Conservation (phyloP, 2,888 invertebrate species). For the Byasa hedistus region DNA sequence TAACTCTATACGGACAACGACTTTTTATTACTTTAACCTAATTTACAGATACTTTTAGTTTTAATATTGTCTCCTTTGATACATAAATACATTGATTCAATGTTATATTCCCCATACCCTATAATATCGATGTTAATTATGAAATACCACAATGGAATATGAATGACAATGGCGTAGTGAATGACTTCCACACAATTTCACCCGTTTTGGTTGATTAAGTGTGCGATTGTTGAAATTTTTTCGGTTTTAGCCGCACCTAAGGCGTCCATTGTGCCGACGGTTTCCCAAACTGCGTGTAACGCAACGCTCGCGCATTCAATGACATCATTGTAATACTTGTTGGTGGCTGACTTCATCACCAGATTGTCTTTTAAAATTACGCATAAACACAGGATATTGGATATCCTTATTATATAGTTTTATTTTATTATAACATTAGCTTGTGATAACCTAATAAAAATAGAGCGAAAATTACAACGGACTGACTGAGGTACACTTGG, state of each 20-base stretch:
- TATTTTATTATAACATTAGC: too few relatives aligned
- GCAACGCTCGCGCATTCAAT: conserved; percentile 31
- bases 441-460: too few relatives aligned
- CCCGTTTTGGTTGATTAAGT: conserved; percentile 55
- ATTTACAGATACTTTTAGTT: too few relatives aligned
- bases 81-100: background rate
- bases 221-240: conserved; percentile 52
- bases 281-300: conserved; percentile 42
- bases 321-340: conserved; percentile 9
- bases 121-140: conserved; percentile 32
- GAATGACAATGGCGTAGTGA: conserved; percentile 42
- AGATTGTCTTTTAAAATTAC: background rate
- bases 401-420: background rate
- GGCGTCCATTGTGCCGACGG: conserved; percentile 45
- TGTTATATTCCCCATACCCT: background rate
- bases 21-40: too few relatives aligned
- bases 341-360: background rate
- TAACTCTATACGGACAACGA: too few relatives aligned
- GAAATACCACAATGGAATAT: conserved; percentile 34
- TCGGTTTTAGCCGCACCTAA: conserved; percentile 50
- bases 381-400: background rate
- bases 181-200: conserved; percentile 52
- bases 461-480: too few relatives aligned
- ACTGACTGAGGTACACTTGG: too few relatives aligned
- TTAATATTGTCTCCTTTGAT: background rate